phyloP scores from a whole-genome alignment of 2,797 vertebrate genomes.

The Morelia viridis region DNA sequence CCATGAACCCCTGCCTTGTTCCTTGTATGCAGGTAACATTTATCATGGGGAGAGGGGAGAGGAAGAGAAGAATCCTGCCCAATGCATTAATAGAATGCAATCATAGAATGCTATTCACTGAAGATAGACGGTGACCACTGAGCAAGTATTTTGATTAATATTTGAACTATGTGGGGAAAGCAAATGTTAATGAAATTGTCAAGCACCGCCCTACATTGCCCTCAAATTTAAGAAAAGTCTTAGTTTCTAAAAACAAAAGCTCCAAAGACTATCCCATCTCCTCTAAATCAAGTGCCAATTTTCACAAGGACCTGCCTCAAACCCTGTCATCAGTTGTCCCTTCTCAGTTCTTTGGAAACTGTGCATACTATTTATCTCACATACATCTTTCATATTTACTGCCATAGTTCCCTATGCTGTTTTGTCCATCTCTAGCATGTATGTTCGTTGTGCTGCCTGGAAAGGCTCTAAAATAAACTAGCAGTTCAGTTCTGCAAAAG shows the following conservation, averaged over 20 bases:
- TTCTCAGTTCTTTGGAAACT: not conserved
- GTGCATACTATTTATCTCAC: too few species aligned
- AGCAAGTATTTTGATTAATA: not conserved
- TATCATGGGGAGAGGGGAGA: not conserved
- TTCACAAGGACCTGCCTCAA: not conserved
- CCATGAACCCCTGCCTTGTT: not conserved
- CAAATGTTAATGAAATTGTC: not conserved
- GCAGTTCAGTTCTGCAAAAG: conserved; percentile 8
- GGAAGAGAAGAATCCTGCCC: not conserved
- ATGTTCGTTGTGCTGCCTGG: not conserved
- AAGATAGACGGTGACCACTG: not conserved
- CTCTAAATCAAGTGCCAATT: not conserved
- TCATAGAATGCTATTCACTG: too few species aligned
- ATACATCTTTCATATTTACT: not conserved
- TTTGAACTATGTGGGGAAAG: not conserved
- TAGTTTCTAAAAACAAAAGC: not conserved
- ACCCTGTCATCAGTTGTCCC: not conserved
- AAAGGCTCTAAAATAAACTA: conserved; percentile 5
- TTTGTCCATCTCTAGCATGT: not conserved
- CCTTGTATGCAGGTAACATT: not conserved
- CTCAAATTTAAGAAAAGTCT: not conserved
- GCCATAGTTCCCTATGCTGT: not conserved
- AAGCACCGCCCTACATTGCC: not conserved
- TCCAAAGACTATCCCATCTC: not conserved
- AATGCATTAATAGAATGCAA: not conserved